A percentile compares a stretch with the other conserved stretches of the same genome.
Conservation (phyloP, 2,888 invertebrate genomes). For the Itoplectis maculator region DNA sequence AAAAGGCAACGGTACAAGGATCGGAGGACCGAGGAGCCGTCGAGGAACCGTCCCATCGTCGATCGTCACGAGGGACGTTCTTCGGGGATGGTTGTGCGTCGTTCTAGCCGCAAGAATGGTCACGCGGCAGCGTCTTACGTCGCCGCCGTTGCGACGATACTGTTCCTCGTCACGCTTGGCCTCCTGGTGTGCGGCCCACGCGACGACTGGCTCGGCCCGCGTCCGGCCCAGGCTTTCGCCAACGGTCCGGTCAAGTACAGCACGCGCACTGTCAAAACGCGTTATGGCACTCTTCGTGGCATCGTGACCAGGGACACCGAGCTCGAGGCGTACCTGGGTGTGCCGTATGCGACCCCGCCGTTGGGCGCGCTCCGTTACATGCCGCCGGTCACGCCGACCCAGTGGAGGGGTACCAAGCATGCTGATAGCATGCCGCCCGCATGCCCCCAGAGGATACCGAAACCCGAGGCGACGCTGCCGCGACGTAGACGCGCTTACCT, state of each 20-base stretch:
- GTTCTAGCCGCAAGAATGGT: background rate
- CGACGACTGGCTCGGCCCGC: conserved; percentile 44
- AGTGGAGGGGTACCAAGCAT: conserved; percentile 92
- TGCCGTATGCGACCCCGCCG: conserved; percentile 97
- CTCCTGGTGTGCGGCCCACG: conserved; percentile 59
- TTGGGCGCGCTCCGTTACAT: conserved; percentile 96
- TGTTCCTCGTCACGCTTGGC: conserved; percentile 54
- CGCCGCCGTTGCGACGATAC: conserved; percentile 30
- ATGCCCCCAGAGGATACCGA: conserved; percentile 93
- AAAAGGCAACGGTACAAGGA: background rate
- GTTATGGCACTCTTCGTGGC: conserved; percentile 95
- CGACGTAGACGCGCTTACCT: conserved; percentile 93
- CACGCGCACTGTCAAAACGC: conserved; percentile 93
- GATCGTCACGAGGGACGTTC: conserved; percentile 6
- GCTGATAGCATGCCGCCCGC: conserved; percentile 94
- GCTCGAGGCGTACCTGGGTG: conserved; percentile 96
- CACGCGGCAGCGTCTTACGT: no score
- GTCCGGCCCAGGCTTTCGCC: conserved; percentile 83
- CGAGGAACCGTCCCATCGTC: background rate
- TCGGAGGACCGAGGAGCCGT: background rate
- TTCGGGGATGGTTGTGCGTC: conserved; percentile 19
- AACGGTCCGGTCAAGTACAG: conserved; percentile 90
- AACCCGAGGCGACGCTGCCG: conserved; percentile 87
- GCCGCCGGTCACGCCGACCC: conserved; percentile 96
- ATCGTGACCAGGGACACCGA: conserved; percentile 94